These are phyloP conservation scores for Rhorus exstirpatorius DNA, from an alignment of 2,888 invertebrate genomes.

Conservation along the genomic window DNA sequence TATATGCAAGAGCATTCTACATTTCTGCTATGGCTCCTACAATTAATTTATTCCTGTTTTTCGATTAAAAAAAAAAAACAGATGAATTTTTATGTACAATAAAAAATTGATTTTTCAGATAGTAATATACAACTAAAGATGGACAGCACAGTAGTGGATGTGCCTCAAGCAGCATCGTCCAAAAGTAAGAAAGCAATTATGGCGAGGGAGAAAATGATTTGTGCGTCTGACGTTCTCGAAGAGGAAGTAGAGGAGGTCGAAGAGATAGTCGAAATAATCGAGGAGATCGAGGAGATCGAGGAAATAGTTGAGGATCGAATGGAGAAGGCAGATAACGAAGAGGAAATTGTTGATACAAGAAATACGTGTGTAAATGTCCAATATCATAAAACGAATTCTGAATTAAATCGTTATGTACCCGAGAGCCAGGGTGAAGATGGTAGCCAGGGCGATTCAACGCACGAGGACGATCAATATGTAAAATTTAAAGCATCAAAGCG, in stretches of 20 bases:
- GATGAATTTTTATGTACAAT: no score
- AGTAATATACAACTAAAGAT: slow-evolving; percentile 39
- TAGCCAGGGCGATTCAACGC: slow-evolving; percentile 38
- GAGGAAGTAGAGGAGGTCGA: slow-evolving; percentile 78
- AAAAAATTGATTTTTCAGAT: slow-evolving; percentile 14
- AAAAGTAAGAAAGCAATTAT: slow-evolving; percentile 47
- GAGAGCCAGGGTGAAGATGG: slow-evolving; percentile 55
- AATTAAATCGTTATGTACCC: slow-evolving; percentile 41
- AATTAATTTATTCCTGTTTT: no score
- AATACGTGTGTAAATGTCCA: not conserved
- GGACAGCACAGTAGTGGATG: slow-evolving; percentile 45
- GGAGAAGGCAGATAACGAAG: slow-evolving; percentile 47
- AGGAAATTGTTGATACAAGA: slow-evolving; percentile 42
- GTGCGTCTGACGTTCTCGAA: slow-evolving; percentile 63
- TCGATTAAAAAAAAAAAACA: no score
- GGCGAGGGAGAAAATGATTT: slow-evolving; percentile 79
- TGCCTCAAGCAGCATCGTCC: slow-evolving; percentile 1
- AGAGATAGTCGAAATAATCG: slow-evolving; percentile 82
- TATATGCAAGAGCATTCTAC: no score
- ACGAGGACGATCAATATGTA: slow-evolving; percentile 9
- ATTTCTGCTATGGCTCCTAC: no score
- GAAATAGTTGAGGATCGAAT: slow-evolving; percentile 74
- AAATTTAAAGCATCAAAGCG: slow-evolving; percentile 14
- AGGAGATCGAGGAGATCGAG: slow-evolving; percentile 81
- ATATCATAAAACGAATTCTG: not conserved